Base-by-base conservation (phyloP, 2,113 vertebrate species). In the Rhinolophus sinicus region DNA sequence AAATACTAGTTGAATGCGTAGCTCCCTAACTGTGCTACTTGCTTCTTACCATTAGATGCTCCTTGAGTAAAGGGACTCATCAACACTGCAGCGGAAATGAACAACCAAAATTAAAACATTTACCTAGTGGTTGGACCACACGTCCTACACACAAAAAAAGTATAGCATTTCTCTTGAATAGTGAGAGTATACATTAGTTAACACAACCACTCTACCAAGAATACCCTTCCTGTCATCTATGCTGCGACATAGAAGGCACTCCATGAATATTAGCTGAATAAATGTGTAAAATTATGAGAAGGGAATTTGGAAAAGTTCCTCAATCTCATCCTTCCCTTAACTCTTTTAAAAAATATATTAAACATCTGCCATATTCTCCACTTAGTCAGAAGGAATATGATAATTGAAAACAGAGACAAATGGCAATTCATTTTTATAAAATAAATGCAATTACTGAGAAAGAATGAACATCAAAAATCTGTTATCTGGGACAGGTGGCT, bases 311-410 rank as follows among this genome's bases (percentile, higher is more conserved):
- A 35, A 85, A 96, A 96, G 22, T 50, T 15, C 3, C 15, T 97
- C 30, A 62, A 40, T 1, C 28, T 86, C 28, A 62, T 80, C n/a
- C 21, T 95, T 40, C 50, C 76, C 69, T 86, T 95, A 95, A 83
- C 86, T 85, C 50, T 72, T 93, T 90, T 70, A 82, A n/a, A 87
- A 95, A 94, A 89, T 69, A 75, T 13, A 65, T 73, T 78, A 64
- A 54, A 73, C 21, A 86, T 67, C n/a, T 54, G 28, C 38, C 47
- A 83, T 62, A 69, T 54, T 85, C 67, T 93, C 54, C 54, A 72
- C 19, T 91, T 78, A 87, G n/a, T 54, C 9, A 18, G 13, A 35
- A 75, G 33, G 16, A 88, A 78, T 76, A 14, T 30, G 52, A 81
- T 90, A 90, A 78, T 89, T 92, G 40, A 87, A 89, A 94, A 69